A percentile compares a stretch with the other conserved stretches of the same genome.
These are phyloP conservation scores for Varanus salvator DNA, from an alignment of 2,113 vertebrate genomes.

Conservation along the genomic window DNA sequence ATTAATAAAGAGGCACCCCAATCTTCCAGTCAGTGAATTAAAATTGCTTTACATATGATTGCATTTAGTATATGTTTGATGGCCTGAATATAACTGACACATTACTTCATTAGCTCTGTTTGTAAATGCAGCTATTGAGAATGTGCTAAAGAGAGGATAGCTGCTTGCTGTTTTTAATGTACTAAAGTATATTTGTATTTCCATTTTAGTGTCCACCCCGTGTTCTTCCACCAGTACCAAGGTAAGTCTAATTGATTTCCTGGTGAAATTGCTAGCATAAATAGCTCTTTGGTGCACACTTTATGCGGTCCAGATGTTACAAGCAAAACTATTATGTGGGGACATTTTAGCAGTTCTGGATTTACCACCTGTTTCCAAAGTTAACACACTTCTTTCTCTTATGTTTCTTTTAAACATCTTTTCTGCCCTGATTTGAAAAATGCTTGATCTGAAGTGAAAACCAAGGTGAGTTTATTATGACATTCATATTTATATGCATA, in stretches of 20 bases:
- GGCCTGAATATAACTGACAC: not conserved
- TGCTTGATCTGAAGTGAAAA: conserved; percentile 6
- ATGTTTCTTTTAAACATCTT: not conserved
- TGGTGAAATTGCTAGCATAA: not conserved
- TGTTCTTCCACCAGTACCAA: conserved; percentile 88
- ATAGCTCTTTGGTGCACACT: not conserved
- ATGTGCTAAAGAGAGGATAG: not conserved
- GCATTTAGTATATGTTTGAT: not conserved
- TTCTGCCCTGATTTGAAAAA: conserved; percentile 9
- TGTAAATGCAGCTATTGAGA: not conserved
- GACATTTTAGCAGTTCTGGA: not conserved
- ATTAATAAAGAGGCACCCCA: not conserved
- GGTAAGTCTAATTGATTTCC: conserved; percentile 76
- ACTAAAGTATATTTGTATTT: conserved; percentile 9
- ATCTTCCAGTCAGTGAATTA: not conserved
- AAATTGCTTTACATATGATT: not conserved
- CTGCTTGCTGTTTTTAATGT: not conserved
- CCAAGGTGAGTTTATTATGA: conserved; percentile 23
- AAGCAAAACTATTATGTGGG: not conserved
- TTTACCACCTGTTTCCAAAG: not conserved
- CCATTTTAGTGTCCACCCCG: conserved; percentile 83
- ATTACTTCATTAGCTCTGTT: not conserved
- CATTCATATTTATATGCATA: not conserved
- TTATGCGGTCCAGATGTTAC: not conserved
- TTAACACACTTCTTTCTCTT: not conserved